These are phyloP conservation scores for Physocephala rufipes DNA, from an alignment of 2,888 invertebrate genomes.

Conservation along the genomic window DNA sequence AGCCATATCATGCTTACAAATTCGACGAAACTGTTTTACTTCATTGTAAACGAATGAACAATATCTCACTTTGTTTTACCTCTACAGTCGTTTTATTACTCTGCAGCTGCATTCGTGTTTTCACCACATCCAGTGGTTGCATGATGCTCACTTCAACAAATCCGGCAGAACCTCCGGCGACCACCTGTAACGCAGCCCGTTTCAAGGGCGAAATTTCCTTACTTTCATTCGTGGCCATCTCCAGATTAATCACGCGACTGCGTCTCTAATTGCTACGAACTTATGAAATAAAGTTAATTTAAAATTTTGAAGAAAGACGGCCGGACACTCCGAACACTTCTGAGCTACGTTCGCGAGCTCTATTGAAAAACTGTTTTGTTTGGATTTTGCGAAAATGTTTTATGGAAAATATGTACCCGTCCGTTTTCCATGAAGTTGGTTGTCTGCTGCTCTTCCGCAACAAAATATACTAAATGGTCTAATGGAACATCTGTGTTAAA, in stretches of 20 bases:
- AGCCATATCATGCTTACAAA: background rate
- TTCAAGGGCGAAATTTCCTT: conserved; percentile 55
- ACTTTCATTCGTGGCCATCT: conserved; percentile 3
- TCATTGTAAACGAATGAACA: background rate
- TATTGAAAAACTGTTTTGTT: conserved; percentile 27
- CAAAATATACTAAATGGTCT: background rate
- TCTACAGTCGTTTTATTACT: conserved; percentile 55
- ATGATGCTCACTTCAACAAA: conserved; percentile 95
- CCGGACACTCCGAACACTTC: background rate
- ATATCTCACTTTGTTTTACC: conserved; percentile 50
- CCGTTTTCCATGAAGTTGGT: background rate
- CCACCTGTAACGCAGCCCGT: conserved; percentile 59
- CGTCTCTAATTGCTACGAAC: background rate
- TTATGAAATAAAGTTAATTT: background rate
- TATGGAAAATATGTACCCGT: conserved; percentile 20
- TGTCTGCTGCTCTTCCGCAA: background rate
- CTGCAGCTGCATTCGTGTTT: conserved; percentile 88
- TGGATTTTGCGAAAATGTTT: conserved; percentile 14
- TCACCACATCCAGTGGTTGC: conserved; percentile 94
- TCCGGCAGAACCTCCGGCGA: conserved; percentile 89
- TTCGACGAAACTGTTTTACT: background rate
- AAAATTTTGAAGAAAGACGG: background rate
- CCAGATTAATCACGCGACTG: background rate
- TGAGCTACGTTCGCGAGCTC: conserved; percentile 28
- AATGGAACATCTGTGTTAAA: background rate